Percentiles rank a stretch among this genome's conserved stretches.
Conservation (phyloP, 1,140 invertebrate genomes). For the Acromyrmex echinatior region DNA sequence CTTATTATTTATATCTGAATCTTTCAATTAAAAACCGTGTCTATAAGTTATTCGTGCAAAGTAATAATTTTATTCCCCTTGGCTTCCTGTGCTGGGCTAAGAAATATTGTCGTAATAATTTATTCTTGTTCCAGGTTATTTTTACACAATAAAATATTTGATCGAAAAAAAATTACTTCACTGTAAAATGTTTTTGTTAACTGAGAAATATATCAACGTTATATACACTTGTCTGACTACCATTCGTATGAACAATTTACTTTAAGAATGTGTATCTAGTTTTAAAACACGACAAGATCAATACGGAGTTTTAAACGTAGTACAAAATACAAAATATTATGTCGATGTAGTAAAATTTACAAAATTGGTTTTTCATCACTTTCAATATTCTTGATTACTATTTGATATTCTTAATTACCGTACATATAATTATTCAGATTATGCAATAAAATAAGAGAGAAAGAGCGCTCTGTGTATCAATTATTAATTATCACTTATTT, state of each 20-base stretch:
- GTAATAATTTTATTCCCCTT: background rate
- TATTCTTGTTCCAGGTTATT: background rate
- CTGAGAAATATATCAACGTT: background rate
- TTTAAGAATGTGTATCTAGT: background rate
- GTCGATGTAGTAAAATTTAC: background rate
- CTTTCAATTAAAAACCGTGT: background rate
- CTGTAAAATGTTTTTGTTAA: constrained; percentile 9
- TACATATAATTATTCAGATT: background rate
- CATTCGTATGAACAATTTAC: background rate
- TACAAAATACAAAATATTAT: background rate
- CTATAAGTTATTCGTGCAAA: background rate
- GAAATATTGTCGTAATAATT: background rate
- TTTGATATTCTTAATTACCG: background rate
- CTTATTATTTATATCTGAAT: background rate
- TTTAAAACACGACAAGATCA: constrained; percentile 12
- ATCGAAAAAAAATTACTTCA: background rate
- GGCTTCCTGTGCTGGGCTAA: background rate
- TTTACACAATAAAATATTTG: background rate
- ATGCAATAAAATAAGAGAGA: background rate
- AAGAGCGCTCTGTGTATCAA: background rate
- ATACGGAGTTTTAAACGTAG: background rate
- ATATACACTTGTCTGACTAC: background rate
- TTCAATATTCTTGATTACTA: background rate
- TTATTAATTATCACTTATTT: too few relatives aligned
- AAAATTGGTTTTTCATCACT: background rate